phyloP scores from a whole-genome alignment of 2,113 vertebrate species.

The Coturnix japonica region DNA sequence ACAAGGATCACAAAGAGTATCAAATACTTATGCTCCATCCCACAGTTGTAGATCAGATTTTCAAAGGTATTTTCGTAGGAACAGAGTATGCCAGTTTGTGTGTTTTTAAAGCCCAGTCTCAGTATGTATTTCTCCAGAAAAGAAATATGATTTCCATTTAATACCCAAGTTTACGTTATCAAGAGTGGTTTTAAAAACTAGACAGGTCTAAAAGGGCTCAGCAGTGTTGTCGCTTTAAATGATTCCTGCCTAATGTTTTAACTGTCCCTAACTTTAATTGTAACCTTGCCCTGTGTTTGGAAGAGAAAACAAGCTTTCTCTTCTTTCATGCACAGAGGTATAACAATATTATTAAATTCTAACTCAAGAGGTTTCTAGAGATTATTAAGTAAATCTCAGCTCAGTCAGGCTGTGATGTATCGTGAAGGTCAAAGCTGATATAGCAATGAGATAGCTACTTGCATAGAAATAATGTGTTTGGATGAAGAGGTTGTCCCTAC shows the following conservation, averaged over 20 bases:
- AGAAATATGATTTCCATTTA: background rate
- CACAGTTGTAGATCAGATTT: background rate
- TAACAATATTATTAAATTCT: conserved; percentile 45
- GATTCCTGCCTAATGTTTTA: background rate
- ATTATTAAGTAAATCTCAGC: conserved; percentile 38
- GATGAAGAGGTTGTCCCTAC: conserved; percentile 17
- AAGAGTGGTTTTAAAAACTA: background rate
- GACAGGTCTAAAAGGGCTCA: background rate
- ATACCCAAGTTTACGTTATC: background rate
- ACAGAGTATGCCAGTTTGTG: background rate
- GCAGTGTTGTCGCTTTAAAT: background rate
- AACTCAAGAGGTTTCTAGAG: conserved; percentile 30
- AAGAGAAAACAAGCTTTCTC: conserved; percentile 14
- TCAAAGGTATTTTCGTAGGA: conserved; percentile 4
- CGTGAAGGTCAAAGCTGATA: conserved; percentile 59
- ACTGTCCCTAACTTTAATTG: background rate
- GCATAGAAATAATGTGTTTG: conserved; percentile 14
- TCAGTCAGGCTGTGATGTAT: background rate
- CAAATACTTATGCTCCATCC: background rate
- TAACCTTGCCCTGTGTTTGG: background rate
- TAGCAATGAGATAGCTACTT: conserved; percentile 14
- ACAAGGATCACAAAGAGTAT: background rate
- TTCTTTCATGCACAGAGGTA: conserved; percentile 22
- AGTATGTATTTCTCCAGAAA: background rate
- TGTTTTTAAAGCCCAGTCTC: background rate